Evolutionary conservation across 2,888 invertebrate species (phyloP), one percentile per base, ranked within the genome.

Genomic region (Gymnocheta viridis): DNA sequence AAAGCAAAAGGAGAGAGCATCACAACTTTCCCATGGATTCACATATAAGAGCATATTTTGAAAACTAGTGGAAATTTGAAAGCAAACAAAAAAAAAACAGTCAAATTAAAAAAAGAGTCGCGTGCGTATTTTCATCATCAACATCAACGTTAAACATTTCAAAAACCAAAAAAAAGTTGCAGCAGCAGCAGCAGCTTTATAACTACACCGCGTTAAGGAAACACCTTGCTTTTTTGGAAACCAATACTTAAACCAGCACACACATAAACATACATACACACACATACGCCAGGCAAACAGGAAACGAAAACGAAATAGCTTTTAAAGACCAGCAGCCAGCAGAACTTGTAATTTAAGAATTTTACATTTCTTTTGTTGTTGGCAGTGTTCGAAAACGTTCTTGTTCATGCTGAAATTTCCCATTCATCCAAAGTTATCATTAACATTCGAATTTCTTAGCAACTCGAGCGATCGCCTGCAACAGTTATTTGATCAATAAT

Each of bases 101-200:
- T 64, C 12, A 35, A 54, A 38, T 62, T 54, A 32, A 10, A 76
- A 32, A 69, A 78, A 83, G 79, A 80, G 70, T 83, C 83, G 83
- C 83, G 74, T 83, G 83, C 83, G 83, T 83, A 80, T 83, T 83
- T 83, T 76, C 74, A 73, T 60, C 70, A 76, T 58, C 67, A 79
- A 70, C 78, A 70, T 70, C 78, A 64, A 44, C 70, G 54, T 62
- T 62, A 64, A 72, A 64, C 35, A 64, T 79, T 79, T 72, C 54
- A 72, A 64, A 56, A 72, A 56, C 35, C 47, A 44, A 56, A 78
- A 58, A 10, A n/a, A 19, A 38, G 47, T 5, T 49, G 41, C 27
- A 56, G 41, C 5, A 22, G 51, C 27, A 32, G 66, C 66, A 77
- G 76, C 78, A 74, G 51, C 67, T 67, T 81, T 38, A 67, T 56